Conservation (phyloP, 2,797 vertebrate genomes). For the Betta splendens region DNA sequence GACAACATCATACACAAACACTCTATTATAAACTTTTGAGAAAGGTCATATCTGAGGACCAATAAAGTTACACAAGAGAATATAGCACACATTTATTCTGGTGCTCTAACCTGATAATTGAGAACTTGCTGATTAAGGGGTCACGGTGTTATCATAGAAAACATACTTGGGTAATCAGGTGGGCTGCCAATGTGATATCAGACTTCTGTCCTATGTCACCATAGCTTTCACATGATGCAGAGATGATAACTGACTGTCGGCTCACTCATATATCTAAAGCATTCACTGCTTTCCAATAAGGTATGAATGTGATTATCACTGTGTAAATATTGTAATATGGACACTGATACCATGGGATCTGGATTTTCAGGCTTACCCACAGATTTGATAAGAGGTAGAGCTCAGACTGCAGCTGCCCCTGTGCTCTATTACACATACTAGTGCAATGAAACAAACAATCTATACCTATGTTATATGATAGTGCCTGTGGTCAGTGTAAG, state of each 20-base stretch:
- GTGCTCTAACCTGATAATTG: slow-evolving; percentile 57
- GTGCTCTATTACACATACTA: slow-evolving; percentile 6
- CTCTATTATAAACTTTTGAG: slow-evolving; percentile 45
- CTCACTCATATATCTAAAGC: slow-evolving; percentile 52
- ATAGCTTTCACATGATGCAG: slow-evolving; percentile 61
- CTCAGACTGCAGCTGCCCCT: slow-evolving; percentile 4
- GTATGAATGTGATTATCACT: slow-evolving; percentile 57
- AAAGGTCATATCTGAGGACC: slow-evolving; percentile 48
- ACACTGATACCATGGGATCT: slow-evolving; percentile 36
- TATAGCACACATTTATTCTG: slow-evolving; percentile 42
- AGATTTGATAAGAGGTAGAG: slow-evolving; percentile 32
- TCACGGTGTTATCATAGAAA: slow-evolving; percentile 69
- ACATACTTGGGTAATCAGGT: slow-evolving; percentile 59
- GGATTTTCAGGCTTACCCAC: slow-evolving; percentile 14
- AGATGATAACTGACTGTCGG: slow-evolving; percentile 56
- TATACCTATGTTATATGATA: neutral
- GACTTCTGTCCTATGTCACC: slow-evolving; percentile 64
- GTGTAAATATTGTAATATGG: slow-evolving; percentile 64
- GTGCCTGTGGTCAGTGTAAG: neutral
- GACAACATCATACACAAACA: slow-evolving; percentile 42
- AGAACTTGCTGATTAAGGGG: slow-evolving; percentile 53
- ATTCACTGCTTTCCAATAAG: slow-evolving; percentile 47
- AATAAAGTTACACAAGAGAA: slow-evolving; percentile 41
- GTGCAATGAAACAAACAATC: slow-evolving; percentile 15
- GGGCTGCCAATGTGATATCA: slow-evolving; percentile 44